Percentiles rank a stretch among this genome's conserved stretches.
phyloP scores from a whole-genome alignment of 2,888 invertebrate genomes.

The Gortyna flavago region DNA sequence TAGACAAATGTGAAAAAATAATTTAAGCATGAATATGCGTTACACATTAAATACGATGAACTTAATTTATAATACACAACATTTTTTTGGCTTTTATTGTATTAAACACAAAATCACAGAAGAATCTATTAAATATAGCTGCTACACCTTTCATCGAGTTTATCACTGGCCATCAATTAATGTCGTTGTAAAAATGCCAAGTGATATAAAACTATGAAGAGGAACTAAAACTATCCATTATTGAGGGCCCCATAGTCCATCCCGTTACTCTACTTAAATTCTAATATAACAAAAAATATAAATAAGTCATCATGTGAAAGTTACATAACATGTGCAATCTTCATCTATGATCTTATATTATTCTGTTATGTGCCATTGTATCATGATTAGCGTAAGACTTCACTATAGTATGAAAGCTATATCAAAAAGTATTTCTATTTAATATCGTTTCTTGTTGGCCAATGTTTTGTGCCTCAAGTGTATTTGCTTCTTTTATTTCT shows the following conservation, averaged over 20 bases:
- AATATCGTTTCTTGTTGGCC: conserved; percentile 67
- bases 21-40: conserved; percentile 71
- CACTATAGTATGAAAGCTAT: conserved; percentile 77
- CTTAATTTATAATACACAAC: conserved; percentile 80
- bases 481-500: conserved; percentile 45
- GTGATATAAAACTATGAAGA: conserved; percentile 61
- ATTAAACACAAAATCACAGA: conserved; percentile 87
- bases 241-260: conserved; percentile 80
- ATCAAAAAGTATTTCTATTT: conserved; percentile 68
- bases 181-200: conserved; percentile 65
- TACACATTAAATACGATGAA: conserved; percentile 74
- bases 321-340: conserved; percentile 89
- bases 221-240: conserved; percentile 66
- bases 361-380: conserved; percentile 79
- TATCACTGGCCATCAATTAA: conserved; percentile 65
- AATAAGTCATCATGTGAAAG: conserved; percentile 86
- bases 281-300: conserved; percentile 89
- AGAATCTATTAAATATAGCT: conserved; percentile 73
- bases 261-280: conserved; percentile 78
- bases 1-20: conserved; percentile 68
- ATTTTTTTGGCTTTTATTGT: conserved; percentile 85
- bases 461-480: conserved; percentile 55
- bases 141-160: conserved; percentile 66
- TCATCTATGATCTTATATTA: conserved; percentile 80
- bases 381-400: conserved; percentile 74